A percentile compares a stretch with the other conserved stretches of the same genome.
Conservation (phyloP, 2,888 invertebrate species). For the Drosophila vallismaia region DNA sequence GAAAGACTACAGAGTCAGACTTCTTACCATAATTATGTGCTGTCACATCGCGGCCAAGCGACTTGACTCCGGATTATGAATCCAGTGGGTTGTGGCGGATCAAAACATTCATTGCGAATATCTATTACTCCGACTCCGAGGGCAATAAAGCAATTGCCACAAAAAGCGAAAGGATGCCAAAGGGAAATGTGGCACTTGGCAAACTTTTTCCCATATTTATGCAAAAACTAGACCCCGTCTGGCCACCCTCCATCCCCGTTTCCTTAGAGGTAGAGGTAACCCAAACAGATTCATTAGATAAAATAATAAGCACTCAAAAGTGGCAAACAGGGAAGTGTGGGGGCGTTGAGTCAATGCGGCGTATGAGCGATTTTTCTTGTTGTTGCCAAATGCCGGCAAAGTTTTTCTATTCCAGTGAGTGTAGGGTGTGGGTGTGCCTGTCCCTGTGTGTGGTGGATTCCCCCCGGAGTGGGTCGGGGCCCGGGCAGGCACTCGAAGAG, state of each 20-base stretch:
- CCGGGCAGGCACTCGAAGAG: constrained; percentile 67
- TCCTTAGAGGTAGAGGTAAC: constrained; percentile 15
- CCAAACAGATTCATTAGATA: constrained; percentile 79
- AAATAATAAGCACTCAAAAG: constrained; percentile 70
- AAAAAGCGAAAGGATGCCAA: constrained; percentile 40
- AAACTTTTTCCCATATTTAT: constrained; percentile 70
- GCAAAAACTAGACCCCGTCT: constrained; percentile 24
- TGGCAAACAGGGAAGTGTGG: neutral
- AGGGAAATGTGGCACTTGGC: constrained; percentile 65
- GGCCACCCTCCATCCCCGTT: no score
- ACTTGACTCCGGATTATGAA: constrained; percentile 32
- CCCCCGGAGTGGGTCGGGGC: constrained; percentile 6
- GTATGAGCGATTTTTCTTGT: constrained; percentile 65
- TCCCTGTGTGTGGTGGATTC: no score
- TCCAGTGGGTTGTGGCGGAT: constrained; percentile 8
- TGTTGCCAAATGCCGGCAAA: constrained; percentile 61
- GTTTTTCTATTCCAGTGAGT: constrained; percentile 51
- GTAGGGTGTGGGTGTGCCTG: no score
- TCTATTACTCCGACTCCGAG: constrained; percentile 68
- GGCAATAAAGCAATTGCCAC: constrained; percentile 18
- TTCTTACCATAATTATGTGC: constrained; percentile 65
- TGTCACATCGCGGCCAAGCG: constrained; percentile 30
- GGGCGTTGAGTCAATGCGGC: constrained; percentile 50
- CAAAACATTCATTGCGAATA: constrained; percentile 72
- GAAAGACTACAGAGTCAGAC: neutral